phyloP scores from a whole-genome alignment of 2,888 invertebrate genomes.

The Brenthis daphne region DNA sequence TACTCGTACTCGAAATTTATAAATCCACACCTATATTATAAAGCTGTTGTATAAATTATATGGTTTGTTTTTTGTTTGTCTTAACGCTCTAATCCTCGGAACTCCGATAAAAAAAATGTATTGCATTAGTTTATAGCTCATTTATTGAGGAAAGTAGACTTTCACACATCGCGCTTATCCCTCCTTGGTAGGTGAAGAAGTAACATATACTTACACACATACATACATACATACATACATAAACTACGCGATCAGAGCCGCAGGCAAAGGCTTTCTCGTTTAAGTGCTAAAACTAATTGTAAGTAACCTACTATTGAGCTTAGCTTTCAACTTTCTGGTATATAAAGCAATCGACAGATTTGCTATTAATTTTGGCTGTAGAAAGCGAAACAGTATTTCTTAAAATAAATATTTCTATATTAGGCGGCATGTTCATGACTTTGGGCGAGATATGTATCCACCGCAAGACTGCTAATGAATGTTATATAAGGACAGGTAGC shows the following conservation, averaged over 20 bases:
- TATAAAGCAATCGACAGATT: background rate
- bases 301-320: no score
- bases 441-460: conserved; percentile 47
- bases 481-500: conserved; percentile 51
- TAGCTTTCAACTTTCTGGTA: background rate
- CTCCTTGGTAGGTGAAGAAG: no score
- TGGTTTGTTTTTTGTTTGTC: no score
- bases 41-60: background rate
- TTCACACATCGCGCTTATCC: no score
- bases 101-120: no score
- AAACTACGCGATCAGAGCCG: no score
- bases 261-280: no score
- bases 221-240: no score
- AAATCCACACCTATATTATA: background rate
- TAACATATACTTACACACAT: no score
- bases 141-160: background rate
- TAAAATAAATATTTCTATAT: conserved; percentile 45
- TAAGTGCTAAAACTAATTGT: no score
- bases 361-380: background rate
- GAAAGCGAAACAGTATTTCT: background rate
- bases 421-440: conserved; percentile 38
- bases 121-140: no score
- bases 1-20: background rate
- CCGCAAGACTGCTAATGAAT: conserved; percentile 53
- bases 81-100: no score